Base-by-base conservation (phyloP, 2,113 vertebrate genomes). In the Leptosomus discolor region DNA sequence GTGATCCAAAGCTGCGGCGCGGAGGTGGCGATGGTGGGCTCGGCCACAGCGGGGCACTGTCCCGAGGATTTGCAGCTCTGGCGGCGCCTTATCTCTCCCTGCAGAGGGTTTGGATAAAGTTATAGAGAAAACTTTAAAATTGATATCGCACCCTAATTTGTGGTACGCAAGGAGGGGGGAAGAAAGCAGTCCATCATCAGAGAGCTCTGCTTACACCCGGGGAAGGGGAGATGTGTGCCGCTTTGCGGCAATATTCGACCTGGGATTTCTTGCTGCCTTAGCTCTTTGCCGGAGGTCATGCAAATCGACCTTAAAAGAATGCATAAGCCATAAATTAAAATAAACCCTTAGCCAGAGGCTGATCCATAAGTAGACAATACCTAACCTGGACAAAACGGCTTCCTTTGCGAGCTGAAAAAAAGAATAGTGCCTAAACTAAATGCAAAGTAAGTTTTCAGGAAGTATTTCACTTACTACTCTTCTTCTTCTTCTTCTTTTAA, bases 301-400 rank as follows among this genome's bases (percentile, higher is more conserved):
- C 98, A 99, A 99, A 99, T 98, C 99, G 99, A 99, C 99, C 99
- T 98, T 98, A 98, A 97, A 99, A 99, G 99, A 99, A 99, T 99
- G 99, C 99, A 98, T 98, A 98, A 99, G 98, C 98, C 98, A 99
- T 99, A 99, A 99, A 99, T 99, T 99, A 98, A 98, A 99, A 98
- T 98, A 99, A 99, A 98, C 98, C 98, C 98, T 98, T 98, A 98
- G 96, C 97, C 98, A 97, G 97, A 94, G 97, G 97, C 98, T 98
- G 98, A 98, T 98, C 98, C 98, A 98, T 99, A 98, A 98, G 98
- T 97, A 99, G 98, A 98, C 98, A 99, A 99, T 99, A 98, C 96
- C 98, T 97, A 98, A 98, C 98, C 98, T 98, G 98, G 98, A 98
- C 98, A 98, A 98, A 98, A 98, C 98, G 98, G 98, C 98, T 98